Evolutionary conservation across 2,113 vertebrate species (phyloP).

Genomic region (Pachycephala philippinensis): DNA sequence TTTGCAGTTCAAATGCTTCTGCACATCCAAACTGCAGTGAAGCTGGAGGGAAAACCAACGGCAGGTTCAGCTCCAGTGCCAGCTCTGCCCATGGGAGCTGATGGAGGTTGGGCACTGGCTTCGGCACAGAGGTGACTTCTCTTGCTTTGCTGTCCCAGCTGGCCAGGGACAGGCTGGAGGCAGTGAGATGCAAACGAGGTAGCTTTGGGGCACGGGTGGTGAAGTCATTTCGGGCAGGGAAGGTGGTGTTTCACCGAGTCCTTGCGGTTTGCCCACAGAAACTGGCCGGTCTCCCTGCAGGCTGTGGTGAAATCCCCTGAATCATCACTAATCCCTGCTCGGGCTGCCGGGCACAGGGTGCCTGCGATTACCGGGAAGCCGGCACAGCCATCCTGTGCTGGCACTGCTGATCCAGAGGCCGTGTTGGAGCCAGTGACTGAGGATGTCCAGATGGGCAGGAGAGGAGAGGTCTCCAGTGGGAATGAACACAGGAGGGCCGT

Average conservation of each 20-base stretch:
- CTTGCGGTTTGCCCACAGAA: neutral
- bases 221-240: neutral
- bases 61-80: neutral
- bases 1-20: neutral
- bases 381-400: fast-evolving
- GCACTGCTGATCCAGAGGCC: fast-evolving
- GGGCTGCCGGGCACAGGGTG: neutral
- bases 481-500: neutral
- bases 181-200: neutral
- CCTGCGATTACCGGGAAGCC: fast-evolving
- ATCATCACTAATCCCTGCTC: neutral
- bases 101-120: neutral
- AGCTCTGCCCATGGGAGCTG: neutral
- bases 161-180: neutral
- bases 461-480: neutral
- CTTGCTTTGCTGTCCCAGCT: neutral
- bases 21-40: fast-evolving
- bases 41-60: fast-evolving
- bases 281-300: neutral
- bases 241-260: neutral
- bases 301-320: neutral
- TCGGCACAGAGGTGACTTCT: neutral
- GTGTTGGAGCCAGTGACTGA: fast-evolving
- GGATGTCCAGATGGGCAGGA: neutral
- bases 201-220: neutral